Evolutionary conservation across 2,113 vertebrate genomes (phyloP).

Genomic region (Corydoras sp.): DNA sequence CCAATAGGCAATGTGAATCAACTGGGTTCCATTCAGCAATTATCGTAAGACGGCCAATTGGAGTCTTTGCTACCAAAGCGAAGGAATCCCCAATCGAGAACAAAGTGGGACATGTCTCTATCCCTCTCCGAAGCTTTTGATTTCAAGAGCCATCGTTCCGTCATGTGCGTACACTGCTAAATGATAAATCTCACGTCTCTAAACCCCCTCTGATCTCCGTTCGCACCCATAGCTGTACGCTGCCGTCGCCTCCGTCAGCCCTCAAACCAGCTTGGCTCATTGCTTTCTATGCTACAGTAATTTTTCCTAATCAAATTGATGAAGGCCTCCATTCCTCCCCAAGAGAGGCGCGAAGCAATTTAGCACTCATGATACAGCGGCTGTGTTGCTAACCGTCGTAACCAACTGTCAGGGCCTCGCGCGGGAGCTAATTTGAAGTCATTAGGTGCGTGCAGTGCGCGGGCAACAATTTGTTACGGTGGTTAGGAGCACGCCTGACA

Average conservation of each 20-base stretch:
- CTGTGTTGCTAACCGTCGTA: slow-evolving; percentile 98
- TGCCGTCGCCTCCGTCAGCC: slow-evolving; percentile 59
- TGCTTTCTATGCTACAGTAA: slow-evolving; percentile 91
- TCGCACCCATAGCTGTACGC: no score
- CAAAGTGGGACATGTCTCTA: no score
- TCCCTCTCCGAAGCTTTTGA: no score
- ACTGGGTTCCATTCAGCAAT: no score
- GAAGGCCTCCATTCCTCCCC: slow-evolving; percentile 79
- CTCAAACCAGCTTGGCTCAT: slow-evolving; percentile 78
- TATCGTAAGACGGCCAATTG: no score
- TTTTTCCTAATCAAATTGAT: slow-evolving; percentile 99
- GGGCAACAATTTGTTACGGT: slow-evolving; percentile 99
- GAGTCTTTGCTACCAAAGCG: no score
- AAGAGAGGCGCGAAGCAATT: slow-evolving; percentile 95
- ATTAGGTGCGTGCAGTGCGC: slow-evolving; percentile 95
- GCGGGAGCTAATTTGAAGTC: slow-evolving; percentile 99
- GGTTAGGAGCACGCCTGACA: slow-evolving; percentile 86
- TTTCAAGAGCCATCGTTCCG: no score
- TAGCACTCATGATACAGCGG: slow-evolving; percentile 98
- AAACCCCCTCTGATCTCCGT: no score
- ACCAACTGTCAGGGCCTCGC: slow-evolving; percentile 97
- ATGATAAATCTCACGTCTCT: no score
- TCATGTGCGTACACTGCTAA: no score
- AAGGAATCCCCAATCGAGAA: no score
- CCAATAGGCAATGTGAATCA: no score